Base-by-base conservation (phyloP, 1,140 invertebrate genomes). In the Agrypnia vestita region DNA sequence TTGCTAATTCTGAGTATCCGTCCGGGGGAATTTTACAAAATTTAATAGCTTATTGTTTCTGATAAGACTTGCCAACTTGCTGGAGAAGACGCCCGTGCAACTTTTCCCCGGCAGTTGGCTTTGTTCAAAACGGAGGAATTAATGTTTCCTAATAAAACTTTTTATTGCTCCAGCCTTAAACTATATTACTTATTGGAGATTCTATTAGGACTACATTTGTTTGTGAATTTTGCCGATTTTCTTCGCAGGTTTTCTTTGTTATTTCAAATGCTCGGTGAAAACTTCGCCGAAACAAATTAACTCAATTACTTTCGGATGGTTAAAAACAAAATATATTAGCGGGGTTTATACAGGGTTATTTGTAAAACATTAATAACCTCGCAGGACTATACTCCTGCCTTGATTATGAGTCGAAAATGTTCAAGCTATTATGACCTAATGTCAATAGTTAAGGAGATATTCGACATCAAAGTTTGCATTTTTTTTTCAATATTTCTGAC, bases 41-140 rank as follows among this genome's bases (percentile, higher is more conserved):
- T 83, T 80, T 83, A 80, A 83, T 78, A 80, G 82, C 82, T 83
- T 83, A 83, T 83, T 83, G 82, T 83, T 83, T 80, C 76, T 80
- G 82, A 83, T 83, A 83, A 83, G 82, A 78, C 78, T 64, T 51
- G 59, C 64, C 25, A 79, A 79, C 19, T 79, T 72, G 64, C 77
- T 43, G 11, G 46, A 72, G 67, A 55, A 55, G 71, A 71, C 47
- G 35, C 25, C 51, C 55, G 43, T 67, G 51, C 13, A 82, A 9
- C 56, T 77, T 79, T 76, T 56, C 49, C 71, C 61, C 35, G 17
- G 44, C 73, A 82, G 51, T 79, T 82, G 55, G 72, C 78, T 80
- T 80, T 80, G 74, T 73, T 77, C 51, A 35, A 79, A 47, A 72
- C 43, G 64, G 59, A 49, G 74, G 80, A 82, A 78, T 76, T 71